These are phyloP conservation scores for Fukomys damarensis DNA, from an alignment of 2,113 vertebrate genomes.

Conservation along the genomic window DNA sequence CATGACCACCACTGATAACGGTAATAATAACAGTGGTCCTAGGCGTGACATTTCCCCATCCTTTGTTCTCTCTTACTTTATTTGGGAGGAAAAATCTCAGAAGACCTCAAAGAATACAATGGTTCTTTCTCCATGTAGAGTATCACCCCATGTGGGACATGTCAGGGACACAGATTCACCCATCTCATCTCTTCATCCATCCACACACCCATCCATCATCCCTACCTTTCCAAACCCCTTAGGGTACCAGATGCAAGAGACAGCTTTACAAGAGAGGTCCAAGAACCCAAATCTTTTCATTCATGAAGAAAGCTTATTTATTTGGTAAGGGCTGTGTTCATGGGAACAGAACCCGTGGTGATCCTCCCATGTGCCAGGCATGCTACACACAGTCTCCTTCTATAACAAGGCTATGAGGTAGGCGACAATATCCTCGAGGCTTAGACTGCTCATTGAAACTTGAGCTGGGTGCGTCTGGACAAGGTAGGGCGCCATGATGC, in stretches of 20 bases:
- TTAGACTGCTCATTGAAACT: background rate
- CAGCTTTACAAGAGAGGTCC: background rate
- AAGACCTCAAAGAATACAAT: background rate
- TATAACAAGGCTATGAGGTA: background rate
- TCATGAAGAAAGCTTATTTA: background rate
- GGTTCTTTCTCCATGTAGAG: background rate
- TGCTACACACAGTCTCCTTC: background rate
- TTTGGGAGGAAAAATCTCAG: background rate
- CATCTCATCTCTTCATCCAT: no score
- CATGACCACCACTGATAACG: accelerated
- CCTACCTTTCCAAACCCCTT: background rate
- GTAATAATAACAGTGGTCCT: background rate
- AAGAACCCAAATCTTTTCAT: background rate
- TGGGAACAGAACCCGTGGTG: no score
- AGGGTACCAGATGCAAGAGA: background rate
- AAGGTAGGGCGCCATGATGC: background rate
- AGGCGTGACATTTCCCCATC: no score
- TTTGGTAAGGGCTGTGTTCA: background rate
- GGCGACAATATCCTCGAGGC: background rate
- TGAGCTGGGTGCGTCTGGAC: background rate
- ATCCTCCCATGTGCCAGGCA: background rate
- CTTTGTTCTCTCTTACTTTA: background rate
- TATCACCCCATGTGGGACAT: background rate
- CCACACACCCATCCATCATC: background rate
- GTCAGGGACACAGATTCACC: background rate